A percentile compares a stretch with the other conserved stretches of the same genome.
Evolutionary conservation across 1,140 invertebrate genomes (phyloP).

Genomic region (Drosophila sproati): DNA sequence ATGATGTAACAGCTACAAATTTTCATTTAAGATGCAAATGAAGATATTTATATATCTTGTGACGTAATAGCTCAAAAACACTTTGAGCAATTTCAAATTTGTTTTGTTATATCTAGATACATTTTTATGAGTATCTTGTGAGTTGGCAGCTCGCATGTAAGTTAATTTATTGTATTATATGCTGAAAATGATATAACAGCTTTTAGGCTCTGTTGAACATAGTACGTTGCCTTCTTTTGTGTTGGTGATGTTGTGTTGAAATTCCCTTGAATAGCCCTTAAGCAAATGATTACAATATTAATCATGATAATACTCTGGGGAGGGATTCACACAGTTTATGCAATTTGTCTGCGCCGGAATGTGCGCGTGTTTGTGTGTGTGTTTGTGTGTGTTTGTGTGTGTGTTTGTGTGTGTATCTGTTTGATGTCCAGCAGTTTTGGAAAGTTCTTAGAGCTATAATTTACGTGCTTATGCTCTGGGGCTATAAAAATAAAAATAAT

Average conservation of each 20-base stretch:
- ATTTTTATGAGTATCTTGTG: constrained; percentile 33
- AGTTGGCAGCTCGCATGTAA: constrained; percentile 22
- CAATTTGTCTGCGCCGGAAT: constrained; percentile 45
- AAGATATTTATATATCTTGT: neutral
- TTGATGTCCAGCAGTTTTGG: constrained; percentile 25
- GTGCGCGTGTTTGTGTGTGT: neutral
- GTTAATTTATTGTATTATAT: constrained; percentile 77
- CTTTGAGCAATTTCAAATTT: neutral
- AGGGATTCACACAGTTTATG: constrained; percentile 43
- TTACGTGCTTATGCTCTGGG: constrained; percentile 16
- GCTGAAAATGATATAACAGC: constrained; percentile 73
- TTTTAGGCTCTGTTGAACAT: constrained; percentile 15
- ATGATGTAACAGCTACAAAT: neutral
- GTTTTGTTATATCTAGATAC: constrained; percentile 28
- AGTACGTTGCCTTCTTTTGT: constrained; percentile 2
- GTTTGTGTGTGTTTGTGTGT: neutral
- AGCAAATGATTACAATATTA: constrained; percentile 38
- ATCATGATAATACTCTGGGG: constrained; percentile 48
- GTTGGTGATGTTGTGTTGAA: constrained; percentile 50
- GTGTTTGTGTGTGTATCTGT: neutral
- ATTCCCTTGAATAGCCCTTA: constrained; percentile 38
- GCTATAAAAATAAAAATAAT: constrained; percentile 28
- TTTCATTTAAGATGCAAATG: no score
- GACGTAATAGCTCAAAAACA: neutral
- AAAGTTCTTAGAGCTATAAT: constrained; percentile 28